Conservation (phyloP, 2,113 vertebrate genomes). For the Brachirus orientalis region DNA sequence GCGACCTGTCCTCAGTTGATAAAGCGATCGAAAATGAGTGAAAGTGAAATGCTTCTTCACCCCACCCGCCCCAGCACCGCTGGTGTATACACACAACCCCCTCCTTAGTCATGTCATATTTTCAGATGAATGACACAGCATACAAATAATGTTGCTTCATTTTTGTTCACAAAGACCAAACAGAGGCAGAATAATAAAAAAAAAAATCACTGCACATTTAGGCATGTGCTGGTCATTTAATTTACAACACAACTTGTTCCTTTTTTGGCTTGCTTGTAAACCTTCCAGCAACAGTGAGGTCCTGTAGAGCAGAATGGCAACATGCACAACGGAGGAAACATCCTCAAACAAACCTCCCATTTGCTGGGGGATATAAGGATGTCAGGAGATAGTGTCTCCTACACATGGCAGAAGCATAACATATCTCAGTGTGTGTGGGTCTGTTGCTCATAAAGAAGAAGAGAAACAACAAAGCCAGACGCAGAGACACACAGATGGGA, state of each 20-base stretch:
- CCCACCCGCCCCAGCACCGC: too few species aligned
- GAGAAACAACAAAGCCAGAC: slow-evolving; percentile 52
- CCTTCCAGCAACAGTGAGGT: slow-evolving; percentile 17
- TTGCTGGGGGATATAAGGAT: slow-evolving; percentile 29
- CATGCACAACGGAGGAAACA: slow-evolving; percentile 9
- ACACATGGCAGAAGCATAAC: slow-evolving; percentile 52
- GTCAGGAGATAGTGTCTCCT: slow-evolving; percentile 48
- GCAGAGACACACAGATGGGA: slow-evolving; percentile 56
- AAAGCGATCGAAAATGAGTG: too few species aligned
- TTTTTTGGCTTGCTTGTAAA: slow-evolving; percentile 11
- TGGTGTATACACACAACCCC: too few species aligned
- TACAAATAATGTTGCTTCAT: too few species aligned
- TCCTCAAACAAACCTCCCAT: slow-evolving; percentile 32
- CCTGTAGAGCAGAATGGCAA: slow-evolving; percentile 1
- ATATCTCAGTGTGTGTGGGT: slow-evolving; percentile 57
- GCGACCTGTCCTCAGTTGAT: too few species aligned
- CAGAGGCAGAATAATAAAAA: too few species aligned
- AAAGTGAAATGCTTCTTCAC: too few species aligned
- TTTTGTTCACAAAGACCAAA: too few species aligned
- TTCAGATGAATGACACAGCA: too few species aligned
- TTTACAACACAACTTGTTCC: background rate
- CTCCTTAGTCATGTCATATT: too few species aligned
- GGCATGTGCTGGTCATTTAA: slow-evolving; percentile 5
- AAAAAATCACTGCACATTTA: slow-evolving; percentile 9
- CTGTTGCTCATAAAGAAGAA: slow-evolving; percentile 53